Percentiles rank a stretch among this genome's conserved stretches.
phyloP scores from a whole-genome alignment of 2,113 vertebrate genomes.

The Pagrus major region DNA sequence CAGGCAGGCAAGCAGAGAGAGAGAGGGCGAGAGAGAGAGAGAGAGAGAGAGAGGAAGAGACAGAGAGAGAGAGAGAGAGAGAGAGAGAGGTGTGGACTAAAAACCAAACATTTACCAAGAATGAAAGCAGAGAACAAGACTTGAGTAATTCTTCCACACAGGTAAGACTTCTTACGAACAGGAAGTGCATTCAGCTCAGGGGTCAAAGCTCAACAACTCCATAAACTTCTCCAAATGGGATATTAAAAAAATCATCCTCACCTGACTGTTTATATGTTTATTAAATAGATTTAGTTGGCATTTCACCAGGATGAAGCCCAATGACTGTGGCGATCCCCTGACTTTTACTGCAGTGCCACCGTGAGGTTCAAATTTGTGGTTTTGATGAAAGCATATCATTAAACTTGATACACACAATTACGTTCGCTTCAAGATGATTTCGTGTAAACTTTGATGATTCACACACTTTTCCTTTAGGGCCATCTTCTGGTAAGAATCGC shows the following conservation, averaged over 20 bases:
- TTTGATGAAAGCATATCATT: background rate
- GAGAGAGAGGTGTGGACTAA: conserved; percentile 43
- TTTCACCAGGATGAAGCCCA: background rate
- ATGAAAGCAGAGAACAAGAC: conserved; percentile 22
- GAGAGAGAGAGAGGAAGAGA: conserved; percentile 14
- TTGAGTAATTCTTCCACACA: background rate
- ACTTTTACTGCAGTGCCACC: conserved; percentile 6
- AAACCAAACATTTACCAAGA: conserved; percentile 33
- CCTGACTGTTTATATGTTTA: background rate
- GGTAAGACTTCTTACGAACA: background rate
- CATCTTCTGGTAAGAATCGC: background rate
- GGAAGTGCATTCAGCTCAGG: background rate
- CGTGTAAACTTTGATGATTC: background rate
- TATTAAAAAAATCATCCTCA: background rate
- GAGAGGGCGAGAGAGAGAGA: conserved; percentile 24
- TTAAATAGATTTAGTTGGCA: background rate
- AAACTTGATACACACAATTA: background rate
- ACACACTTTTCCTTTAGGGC: background rate
- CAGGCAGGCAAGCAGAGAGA: conserved; percentile 32
- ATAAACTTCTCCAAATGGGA: background rate
- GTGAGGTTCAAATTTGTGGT: background rate
- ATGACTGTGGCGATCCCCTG: background rate
- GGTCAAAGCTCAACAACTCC: background rate
- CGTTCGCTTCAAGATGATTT: background rate
- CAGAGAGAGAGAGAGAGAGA: conserved; percentile 34